These are phyloP conservation scores for Lasioglossum lativentre DNA, from an alignment of 2,888 invertebrate species.

Conservation along the genomic window DNA sequence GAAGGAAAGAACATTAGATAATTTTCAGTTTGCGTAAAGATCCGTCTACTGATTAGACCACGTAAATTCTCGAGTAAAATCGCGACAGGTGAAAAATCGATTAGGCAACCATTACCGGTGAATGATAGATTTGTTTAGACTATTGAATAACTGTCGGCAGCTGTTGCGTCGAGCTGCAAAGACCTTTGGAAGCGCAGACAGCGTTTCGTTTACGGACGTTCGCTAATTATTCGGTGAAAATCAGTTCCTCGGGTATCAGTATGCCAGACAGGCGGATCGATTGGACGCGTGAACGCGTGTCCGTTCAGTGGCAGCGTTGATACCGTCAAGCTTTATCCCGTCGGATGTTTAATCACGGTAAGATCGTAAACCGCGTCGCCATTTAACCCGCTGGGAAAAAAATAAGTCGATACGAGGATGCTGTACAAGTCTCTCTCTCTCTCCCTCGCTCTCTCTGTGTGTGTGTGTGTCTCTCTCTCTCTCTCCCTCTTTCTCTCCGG, in stretches of 20 bases:
- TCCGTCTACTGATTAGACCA: neutral
- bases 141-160: neutral
- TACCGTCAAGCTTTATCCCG: neutral
- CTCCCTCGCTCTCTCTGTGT: no score
- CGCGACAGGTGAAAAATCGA: neutral
- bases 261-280: slow-evolving; percentile 6
- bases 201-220: neutral
- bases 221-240: slow-evolving; percentile 6
- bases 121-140: neutral
- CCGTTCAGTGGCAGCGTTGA: neutral
- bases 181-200: neutral
- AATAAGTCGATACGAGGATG: neutral
- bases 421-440: neutral
- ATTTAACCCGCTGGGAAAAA: neutral
- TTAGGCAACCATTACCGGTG: neutral
- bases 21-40: neutral
- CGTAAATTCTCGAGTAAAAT: neutral
- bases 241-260: neutral
- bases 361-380: slow-evolving; percentile 26
- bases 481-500: neutral
- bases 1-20: neutral
- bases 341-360: slow-evolving; percentile 42
- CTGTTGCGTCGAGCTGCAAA: neutral
- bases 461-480: no score
- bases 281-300: slow-evolving; percentile 6